These are phyloP conservation scores for Falco punctatus DNA, from an alignment of 2,113 vertebrate genomes.

Conservation along the genomic window DNA sequence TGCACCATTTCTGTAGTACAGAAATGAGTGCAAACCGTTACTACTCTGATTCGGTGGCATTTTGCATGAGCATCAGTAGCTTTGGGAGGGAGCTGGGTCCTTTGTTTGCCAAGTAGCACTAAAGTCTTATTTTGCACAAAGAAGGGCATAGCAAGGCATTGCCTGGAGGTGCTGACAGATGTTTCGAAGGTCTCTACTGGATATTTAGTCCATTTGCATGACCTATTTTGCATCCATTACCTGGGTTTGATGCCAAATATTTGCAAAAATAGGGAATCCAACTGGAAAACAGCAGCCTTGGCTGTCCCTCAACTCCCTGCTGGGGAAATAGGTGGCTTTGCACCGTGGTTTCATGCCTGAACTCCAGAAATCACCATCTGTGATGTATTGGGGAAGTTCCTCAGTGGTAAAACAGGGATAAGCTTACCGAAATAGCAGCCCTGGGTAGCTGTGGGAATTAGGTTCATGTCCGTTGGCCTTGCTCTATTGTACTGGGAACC, in stretches of 20 bases:
- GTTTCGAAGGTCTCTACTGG: not conserved
- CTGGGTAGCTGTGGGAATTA: not conserved
- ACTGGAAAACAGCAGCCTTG: not conserved
- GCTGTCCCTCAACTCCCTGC: not conserved
- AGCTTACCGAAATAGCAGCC: rapidly evolving
- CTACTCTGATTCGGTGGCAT: rapidly evolving
- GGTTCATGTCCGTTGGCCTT: rapidly evolving
- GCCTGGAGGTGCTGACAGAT: not conserved
- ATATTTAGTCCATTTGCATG: not conserved
- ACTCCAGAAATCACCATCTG: not conserved
- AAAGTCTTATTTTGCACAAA: not conserved
- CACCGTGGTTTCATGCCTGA: not conserved
- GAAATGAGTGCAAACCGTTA: not conserved
- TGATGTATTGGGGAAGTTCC: not conserved
- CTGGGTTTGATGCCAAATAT: not conserved
- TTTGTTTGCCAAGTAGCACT: not conserved
- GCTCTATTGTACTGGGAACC: not conserved
- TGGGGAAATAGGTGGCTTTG: not conserved
- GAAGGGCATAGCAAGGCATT: not conserved
- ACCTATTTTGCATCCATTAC: not conserved
- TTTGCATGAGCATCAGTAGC: not conserved
- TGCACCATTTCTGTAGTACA: not conserved
- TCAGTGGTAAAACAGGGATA: not conserved
- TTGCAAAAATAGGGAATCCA: not conserved
- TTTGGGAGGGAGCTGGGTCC: not conserved